Base-by-base conservation (phyloP, 2,888 invertebrate species). In the Pteria penguin region DNA sequence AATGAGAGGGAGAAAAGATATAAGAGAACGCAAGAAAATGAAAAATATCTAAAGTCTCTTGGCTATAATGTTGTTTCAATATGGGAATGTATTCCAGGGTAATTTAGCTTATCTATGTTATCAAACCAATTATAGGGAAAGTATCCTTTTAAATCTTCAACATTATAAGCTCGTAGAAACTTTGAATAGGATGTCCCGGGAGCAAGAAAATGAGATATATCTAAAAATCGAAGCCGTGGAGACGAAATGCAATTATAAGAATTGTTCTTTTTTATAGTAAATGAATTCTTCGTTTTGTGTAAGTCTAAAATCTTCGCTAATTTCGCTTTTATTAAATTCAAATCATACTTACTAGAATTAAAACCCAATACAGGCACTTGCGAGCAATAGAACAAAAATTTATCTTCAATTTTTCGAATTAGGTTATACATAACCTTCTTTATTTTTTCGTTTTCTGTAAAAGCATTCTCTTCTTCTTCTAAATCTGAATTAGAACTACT, bases 141-240 rank as follows among this genome's bases (percentile, higher is more conserved):
- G n/a, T n/a, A n/a, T n/a, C n/a, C n/a, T n/a, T n/a, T n/a, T n/a
- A n/a, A n/a, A n/a, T n/a, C n/a, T n/a, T n/a, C n/a, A n/a, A n/a
- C n/a, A n/a, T n/a, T n/a, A n/a, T n/a, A n/a, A n/a, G 45, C 14
- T 36, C 45, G 14, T 36, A 36, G 5, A 36, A 5, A 11, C 14
- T 36, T 36, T 36, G 45, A 36, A 36, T 81, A 80, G 2, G 76
- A 77, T 0, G 79, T 73, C 0, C 81, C 81, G 4, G 80, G 67
- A 0, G 81, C 80, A 5, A 83, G 36, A 33, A 74, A 83, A 26
- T 77, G 65, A 3, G 74, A 52, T 36, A 81, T 80, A 36, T 83
- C 80, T 18, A 83, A 31, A 33, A 81, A 81, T 22, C 54, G 66
- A 3, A 82, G 71, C 4, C n/a, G 45, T 0, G 61, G 57, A 0